Conservation (phyloP, 2,888 invertebrate species). For the Drosophila limbata region DNA sequence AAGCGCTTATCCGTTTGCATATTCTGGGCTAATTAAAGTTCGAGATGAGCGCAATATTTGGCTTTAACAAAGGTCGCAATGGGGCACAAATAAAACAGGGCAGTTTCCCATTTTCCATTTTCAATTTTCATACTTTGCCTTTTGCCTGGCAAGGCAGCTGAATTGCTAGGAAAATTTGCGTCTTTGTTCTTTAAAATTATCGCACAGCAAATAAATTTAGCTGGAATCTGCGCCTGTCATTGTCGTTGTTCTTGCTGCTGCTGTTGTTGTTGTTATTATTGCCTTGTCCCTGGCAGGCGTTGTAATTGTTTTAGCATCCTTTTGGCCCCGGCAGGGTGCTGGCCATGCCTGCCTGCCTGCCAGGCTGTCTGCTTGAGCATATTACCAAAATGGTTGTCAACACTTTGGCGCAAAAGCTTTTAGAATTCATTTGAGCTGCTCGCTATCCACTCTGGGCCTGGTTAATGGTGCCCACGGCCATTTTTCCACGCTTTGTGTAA, state of each 20-base stretch:
- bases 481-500: constrained; percentile 70
- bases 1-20: constrained; percentile 30
- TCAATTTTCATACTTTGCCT: constrained; percentile 21
- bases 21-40: constrained; percentile 55
- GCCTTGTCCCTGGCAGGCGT: constrained; percentile 37
- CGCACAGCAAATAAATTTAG: constrained; percentile 73
- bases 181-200: constrained; percentile 74
- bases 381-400: constrained; percentile 73
- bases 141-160: constrained; percentile 29
- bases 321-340: constrained; percentile 47
- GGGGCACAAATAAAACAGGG: constrained; percentile 3
- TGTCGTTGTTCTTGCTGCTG: constrained; percentile 45
- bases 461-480: constrained; percentile 64
- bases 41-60: constrained; percentile 29
- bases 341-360: constrained; percentile 18
- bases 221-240: constrained; percentile 69
- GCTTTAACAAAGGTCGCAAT: constrained; percentile 39
- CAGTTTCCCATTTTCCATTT: constrained; percentile 10
- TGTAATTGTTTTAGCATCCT: constrained; percentile 72
- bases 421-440: constrained; percentile 58
- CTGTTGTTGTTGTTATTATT: constrained; percentile 28
- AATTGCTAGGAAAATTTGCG: constrained; percentile 50
- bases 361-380: constrained; percentile 51
- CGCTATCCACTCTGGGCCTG: constrained; percentile 29
- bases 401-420: constrained; percentile 73